Conservation (phyloP, 2,888 invertebrate genomes). For the Nesidiocoris tenuis region DNA sequence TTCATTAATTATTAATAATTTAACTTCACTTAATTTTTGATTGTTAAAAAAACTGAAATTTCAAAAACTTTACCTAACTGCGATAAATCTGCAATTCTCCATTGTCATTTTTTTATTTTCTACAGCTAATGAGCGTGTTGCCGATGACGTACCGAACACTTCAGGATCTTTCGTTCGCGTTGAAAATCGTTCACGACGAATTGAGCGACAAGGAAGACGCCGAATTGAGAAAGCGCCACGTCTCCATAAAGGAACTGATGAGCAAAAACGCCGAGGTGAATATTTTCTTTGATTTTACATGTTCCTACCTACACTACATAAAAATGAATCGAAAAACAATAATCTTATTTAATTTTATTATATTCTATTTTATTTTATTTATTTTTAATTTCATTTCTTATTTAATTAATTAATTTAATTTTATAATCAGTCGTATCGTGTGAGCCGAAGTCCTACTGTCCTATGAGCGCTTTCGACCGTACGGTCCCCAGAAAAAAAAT, state of each 20-base stretch:
- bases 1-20: background rate
- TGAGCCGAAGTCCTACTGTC: too few relatives aligned
- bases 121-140: slow-evolving; percentile 29
- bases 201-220: slow-evolving; percentile 12
- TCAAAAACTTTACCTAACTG: background rate
- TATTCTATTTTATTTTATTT: background rate
- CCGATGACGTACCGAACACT: slow-evolving; percentile 42
- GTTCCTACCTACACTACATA: too few relatives aligned
- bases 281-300: background rate
- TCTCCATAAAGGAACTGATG: slow-evolving; percentile 7
- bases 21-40: background rate
- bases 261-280: slow-evolving; percentile 25
- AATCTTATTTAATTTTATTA: background rate
- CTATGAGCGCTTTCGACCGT: too few relatives aligned
- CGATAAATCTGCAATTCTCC: background rate
- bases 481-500: background rate
- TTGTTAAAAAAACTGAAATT: background rate
- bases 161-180: slow-evolving; percentile 37
- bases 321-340: background rate
- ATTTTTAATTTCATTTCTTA: too few relatives aligned
- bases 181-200: slow-evolving; percentile 42
- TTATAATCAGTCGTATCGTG: too few relatives aligned
- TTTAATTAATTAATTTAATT: too few relatives aligned
- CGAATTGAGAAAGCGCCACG: slow-evolving; percentile 3
- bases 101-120: background rate